A percentile compares a stretch with the other conserved stretches of the same genome.
Evolutionary conservation across 2,888 invertebrate genomes (phyloP).

Genomic region (Scaptomyza reducta): DNA sequence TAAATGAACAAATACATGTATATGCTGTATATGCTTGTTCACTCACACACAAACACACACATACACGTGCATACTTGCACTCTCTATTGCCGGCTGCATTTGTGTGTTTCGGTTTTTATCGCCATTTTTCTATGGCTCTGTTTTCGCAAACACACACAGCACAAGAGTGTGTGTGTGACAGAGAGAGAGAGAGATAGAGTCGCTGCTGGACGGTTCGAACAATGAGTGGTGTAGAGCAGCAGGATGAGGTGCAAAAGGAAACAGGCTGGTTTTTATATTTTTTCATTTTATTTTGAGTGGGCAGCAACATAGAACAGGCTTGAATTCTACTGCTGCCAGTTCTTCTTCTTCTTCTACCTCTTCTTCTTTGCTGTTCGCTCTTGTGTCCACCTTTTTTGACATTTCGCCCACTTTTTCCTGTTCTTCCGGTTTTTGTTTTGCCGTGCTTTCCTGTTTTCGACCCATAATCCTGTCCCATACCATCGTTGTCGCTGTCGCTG

Average conservation of each 20-base stretch:
- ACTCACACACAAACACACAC: slow-evolving; percentile 22
- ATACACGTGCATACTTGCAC: slow-evolving; percentile 64
- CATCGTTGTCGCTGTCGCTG: slow-evolving; percentile 12
- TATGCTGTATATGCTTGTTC: slow-evolving; percentile 49
- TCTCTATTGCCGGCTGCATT: slow-evolving; percentile 57
- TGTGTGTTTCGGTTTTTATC: slow-evolving; percentile 57
- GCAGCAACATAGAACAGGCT: slow-evolving; percentile 59
- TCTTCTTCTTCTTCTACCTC: slow-evolving; percentile 13
- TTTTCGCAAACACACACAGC: slow-evolving; percentile 26
- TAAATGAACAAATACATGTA: slow-evolving; percentile 1
- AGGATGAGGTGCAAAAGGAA: slow-evolving; percentile 27
- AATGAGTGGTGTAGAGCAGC: slow-evolving; percentile 6
- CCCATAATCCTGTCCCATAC: slow-evolving; percentile 73
- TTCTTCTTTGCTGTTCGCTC: slow-evolving; percentile 9
- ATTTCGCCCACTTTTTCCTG: slow-evolving; percentile 82
- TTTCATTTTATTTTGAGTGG: slow-evolving; percentile 42
- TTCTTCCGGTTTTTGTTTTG: slow-evolving; percentile 81
- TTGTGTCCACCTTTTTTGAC: slow-evolving; percentile 71
- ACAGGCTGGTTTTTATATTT: slow-evolving; percentile 28
- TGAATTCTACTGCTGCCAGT: slow-evolving; percentile 7
- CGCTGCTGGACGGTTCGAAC: slow-evolving; percentile 2
- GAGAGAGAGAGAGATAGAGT: slow-evolving; percentile 17
- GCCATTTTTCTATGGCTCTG: slow-evolving; percentile 54
- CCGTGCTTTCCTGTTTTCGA: slow-evolving; percentile 76
- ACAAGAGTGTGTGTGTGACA: no score